Evolutionary conservation across 1,140 invertebrate genomes (phyloP).

Genomic region (Drosophila punjabiensis): DNA sequence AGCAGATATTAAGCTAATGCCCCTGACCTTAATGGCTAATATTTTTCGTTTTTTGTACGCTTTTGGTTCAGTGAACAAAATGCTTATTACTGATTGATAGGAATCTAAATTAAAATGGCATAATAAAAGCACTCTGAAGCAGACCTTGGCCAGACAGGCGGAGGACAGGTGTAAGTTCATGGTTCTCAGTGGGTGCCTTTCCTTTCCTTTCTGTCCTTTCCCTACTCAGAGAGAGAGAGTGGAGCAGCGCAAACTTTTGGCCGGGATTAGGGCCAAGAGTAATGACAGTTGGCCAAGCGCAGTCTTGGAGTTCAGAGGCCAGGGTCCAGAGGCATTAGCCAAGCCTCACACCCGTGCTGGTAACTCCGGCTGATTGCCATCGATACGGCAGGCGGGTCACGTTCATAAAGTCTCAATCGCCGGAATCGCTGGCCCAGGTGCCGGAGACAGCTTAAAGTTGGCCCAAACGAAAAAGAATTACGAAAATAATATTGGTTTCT

Average conservation of each 20-base stretch:
- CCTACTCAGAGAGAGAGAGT: too few species aligned
- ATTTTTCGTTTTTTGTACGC: conserved; percentile 32
- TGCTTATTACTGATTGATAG: conserved; percentile 79
- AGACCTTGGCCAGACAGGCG: conserved; percentile 55
- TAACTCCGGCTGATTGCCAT: conserved; percentile 40
- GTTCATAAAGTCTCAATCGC: conserved; percentile 72
- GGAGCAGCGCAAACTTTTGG: conserved; percentile 16
- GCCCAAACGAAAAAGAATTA: conserved; percentile 25
- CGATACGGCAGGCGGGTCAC: conserved; percentile 73
- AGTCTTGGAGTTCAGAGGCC: conserved; percentile 2
- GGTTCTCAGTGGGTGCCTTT: conserved; percentile 1
- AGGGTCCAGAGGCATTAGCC: conserved; percentile 21
- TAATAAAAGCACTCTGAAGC: conserved; percentile 70
- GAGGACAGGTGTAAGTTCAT: conserved; percentile 31
- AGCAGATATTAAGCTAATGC: conserved; percentile 70
- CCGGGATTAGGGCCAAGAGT: conserved; percentile 64
- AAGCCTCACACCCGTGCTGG: conserved; percentile 31
- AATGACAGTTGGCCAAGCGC: conserved; percentile 62
- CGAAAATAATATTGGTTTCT: conserved; percentile 13
- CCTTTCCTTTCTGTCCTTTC: background rate
- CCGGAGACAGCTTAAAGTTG: conserved; percentile 56
- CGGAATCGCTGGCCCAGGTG: conserved; percentile 42
- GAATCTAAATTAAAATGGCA: conserved; percentile 82
- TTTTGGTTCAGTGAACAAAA: conserved; percentile 52
- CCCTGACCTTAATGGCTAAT: conserved; percentile 60